Conservation (phyloP, 2,797 vertebrate genomes). For the Avahi laniger region DNA sequence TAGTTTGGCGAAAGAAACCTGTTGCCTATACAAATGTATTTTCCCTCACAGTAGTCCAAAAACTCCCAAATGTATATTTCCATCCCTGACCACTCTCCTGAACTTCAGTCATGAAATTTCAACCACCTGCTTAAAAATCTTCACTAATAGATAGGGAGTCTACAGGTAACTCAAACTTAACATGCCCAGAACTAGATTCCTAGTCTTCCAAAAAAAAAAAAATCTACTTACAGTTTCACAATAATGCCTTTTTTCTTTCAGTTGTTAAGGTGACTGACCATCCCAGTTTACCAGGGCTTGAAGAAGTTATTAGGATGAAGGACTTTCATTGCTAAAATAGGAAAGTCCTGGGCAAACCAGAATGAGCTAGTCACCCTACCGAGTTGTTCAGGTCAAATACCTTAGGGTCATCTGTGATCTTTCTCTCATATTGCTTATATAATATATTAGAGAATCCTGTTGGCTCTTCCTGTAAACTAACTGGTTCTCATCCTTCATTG, state of each 20-base stretch:
- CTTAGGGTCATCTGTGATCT: not conserved
- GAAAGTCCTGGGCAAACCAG: not conserved
- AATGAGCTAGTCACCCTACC: not conserved
- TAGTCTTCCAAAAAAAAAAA: not conserved
- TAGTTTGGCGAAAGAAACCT: too few relatives aligned
- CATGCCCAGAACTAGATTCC: not conserved
- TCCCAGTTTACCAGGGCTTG: not conserved
- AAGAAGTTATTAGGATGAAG: not conserved
- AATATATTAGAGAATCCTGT: not conserved
- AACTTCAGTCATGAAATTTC: not conserved
- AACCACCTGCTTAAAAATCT: not conserved
- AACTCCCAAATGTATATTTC: not conserved
- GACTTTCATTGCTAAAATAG: not conserved
- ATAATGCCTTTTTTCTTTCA: not conserved
- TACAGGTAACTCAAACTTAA: not conserved
- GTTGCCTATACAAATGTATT: too few relatives aligned
- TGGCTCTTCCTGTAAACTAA: not conserved
- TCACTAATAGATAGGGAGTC: not conserved
- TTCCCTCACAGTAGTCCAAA: not conserved
- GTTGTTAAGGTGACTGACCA: not conserved
- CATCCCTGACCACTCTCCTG: not conserved
- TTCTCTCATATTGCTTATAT: not conserved
- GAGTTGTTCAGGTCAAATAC: not conserved
- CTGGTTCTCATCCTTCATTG: not conserved
- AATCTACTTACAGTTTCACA: not conserved